Conservation (phyloP, 2,888 invertebrate genomes). For the Dryobota labecula region DNA sequence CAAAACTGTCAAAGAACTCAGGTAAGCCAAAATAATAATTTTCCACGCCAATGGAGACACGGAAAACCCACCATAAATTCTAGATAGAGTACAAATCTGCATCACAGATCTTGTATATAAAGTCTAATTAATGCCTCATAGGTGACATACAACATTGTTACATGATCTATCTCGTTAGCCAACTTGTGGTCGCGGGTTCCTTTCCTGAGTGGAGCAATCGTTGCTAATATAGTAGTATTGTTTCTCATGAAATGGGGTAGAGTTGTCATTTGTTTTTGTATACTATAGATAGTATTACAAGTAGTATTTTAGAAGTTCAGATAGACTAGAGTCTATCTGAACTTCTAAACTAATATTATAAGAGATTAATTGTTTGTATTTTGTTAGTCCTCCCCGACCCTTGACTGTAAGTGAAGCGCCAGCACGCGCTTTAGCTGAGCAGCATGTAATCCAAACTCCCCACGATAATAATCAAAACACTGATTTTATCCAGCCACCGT, state of each 20-base stretch:
- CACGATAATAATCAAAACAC: no score
- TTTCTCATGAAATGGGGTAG: constrained; percentile 22
- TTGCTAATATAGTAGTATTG: constrained; percentile 2
- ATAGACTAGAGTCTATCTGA: no score
- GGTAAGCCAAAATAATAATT: background rate
- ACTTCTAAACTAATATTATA: background rate
- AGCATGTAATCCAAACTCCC: no score
- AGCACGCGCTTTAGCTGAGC: no score
- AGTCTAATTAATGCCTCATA: constrained; percentile 12
- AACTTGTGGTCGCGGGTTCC: constrained; percentile 43
- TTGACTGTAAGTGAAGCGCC: no score
- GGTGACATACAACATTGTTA: constrained; percentile 19
- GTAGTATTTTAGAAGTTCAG: no score
- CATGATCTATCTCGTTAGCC: constrained; percentile 29
- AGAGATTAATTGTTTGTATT: background rate
- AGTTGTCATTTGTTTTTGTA: background rate
- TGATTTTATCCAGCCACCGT: no score
- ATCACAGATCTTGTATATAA: background rate
- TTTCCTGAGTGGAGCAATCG: constrained; percentile 43
- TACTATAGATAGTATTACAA: no score
- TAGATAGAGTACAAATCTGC: background rate
- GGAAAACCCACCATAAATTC: background rate
- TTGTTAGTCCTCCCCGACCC: no score
- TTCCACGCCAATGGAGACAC: background rate
- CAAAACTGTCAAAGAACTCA: no score